A percentile compares a stretch with the other conserved stretches of the same genome.
These are phyloP conservation scores for Cyanistes caeruleus DNA, from an alignment of 2,113 vertebrate species.

Conservation along the genomic window DNA sequence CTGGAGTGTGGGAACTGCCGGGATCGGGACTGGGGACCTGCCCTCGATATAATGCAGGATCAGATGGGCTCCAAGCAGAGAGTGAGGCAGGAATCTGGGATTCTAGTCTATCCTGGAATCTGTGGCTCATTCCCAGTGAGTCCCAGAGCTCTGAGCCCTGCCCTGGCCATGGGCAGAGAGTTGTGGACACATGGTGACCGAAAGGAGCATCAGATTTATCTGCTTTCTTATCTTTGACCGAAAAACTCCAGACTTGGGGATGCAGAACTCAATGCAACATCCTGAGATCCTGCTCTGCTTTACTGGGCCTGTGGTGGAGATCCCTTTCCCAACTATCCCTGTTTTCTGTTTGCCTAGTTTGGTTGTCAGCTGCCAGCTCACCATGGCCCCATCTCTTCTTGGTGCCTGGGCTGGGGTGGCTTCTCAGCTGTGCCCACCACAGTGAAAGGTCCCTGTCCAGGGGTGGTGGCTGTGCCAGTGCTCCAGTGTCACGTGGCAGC, in stretches of 20 bases:
- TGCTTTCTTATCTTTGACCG: background rate
- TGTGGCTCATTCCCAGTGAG: background rate
- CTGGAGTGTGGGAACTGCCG: background rate
- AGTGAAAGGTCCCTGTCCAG: background rate
- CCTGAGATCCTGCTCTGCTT: background rate
- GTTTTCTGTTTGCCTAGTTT: background rate
- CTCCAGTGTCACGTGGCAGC: background rate
- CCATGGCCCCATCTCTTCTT: background rate
- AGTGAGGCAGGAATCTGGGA: background rate
- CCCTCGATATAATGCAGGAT: background rate
- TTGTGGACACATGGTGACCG: background rate
- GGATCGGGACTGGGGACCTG: background rate
- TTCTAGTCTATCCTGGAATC: background rate
- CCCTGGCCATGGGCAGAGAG: background rate
- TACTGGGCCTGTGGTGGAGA: background rate
- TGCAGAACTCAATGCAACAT: background rate
- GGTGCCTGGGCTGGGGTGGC: background rate
- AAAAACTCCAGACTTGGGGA: background rate
- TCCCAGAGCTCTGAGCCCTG: background rate
- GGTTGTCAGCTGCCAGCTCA: background rate
- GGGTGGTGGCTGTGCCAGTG: background rate
- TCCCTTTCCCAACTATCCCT: rapidly evolving
- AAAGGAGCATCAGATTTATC: background rate
- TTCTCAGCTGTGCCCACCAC: background rate
- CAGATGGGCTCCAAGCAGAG: background rate